phyloP scores from a whole-genome alignment of 2,888 invertebrate species.

The Melinaea marsaeus region DNA sequence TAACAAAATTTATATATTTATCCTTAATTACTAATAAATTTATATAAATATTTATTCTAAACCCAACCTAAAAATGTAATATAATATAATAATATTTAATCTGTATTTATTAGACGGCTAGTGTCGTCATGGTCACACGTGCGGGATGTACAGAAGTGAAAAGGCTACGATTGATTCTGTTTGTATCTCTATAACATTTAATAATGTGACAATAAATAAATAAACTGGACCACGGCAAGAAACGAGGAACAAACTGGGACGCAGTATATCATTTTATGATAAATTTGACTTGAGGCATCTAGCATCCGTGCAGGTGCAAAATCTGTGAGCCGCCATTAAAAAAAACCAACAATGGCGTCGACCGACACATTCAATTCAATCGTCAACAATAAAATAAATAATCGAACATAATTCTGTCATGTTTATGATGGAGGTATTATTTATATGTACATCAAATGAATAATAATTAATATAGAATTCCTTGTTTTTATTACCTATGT shows the following conservation, averaged over 20 bases:
- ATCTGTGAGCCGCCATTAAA: conserved; percentile 42
- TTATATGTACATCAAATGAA: conserved; percentile 32
- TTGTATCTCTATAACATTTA: neutral
- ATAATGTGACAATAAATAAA: conserved; percentile 15
- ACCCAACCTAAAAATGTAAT: no score
- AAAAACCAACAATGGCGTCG: conserved; percentile 40
- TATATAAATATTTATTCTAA: no score
- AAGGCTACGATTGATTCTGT: no score
- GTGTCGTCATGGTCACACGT: no score
- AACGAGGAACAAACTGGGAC: conserved; percentile 30
- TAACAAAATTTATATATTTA: no score
- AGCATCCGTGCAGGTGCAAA: conserved; percentile 56
- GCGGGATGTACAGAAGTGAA: no score
- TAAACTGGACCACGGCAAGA: conserved; percentile 3
- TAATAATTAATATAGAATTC: conserved; percentile 31
- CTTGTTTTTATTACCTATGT: conserved; percentile 19
- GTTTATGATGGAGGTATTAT: conserved; percentile 34
- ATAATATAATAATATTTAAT: no score
- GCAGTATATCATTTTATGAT: conserved; percentile 56
- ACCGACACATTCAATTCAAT: conserved; percentile 59
- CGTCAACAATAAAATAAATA: conserved; percentile 62
- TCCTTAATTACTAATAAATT: no score
- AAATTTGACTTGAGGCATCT: conserved; percentile 52
- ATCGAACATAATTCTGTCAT: conserved; percentile 51
- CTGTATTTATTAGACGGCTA: no score